Conservation (phyloP, 2,113 vertebrate species). For the Recurvirostra avosetta region DNA sequence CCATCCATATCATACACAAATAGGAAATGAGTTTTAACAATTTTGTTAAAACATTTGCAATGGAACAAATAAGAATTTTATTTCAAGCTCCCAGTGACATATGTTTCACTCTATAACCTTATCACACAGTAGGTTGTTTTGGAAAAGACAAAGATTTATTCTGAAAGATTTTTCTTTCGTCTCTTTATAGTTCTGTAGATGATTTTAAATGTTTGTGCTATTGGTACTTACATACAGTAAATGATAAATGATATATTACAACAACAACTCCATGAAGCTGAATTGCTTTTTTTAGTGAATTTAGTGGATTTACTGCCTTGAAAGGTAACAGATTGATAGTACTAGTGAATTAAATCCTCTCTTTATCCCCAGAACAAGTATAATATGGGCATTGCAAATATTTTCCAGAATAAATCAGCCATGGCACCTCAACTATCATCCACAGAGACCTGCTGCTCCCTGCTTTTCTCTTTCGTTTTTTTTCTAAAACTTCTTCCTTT, state of each 20-base stretch:
- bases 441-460: background rate
- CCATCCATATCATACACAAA: background rate
- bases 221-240: conserved; percentile 67
- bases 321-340: conserved; percentile 71
- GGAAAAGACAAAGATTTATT: conserved; percentile 59
- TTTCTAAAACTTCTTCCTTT: background rate
- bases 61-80: conserved; percentile 24
- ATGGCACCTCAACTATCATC: background rate
- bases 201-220: conserved; percentile 67
- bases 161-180: conserved; percentile 50
- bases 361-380: conserved; percentile 57
- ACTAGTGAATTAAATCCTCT: conserved; percentile 50
- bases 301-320: conserved; percentile 63
- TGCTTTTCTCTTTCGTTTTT: background rate
- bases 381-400: background rate
- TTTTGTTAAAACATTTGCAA: background rate
- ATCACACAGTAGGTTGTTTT: conserved; percentile 30
- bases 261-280: conserved; percentile 52
- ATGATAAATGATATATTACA: conserved; percentile 70
- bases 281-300: conserved; percentile 64
- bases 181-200: conserved; percentile 61
- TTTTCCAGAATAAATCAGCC: conserved; percentile 20
- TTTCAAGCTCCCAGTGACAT: conserved; percentile 1
- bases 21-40: conserved; percentile 40
- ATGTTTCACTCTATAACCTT: background rate